A percentile compares a stretch with the other conserved stretches of the same genome.
Conservation (phyloP, 2,888 invertebrate species). For the Drosophila mettleri region DNA sequence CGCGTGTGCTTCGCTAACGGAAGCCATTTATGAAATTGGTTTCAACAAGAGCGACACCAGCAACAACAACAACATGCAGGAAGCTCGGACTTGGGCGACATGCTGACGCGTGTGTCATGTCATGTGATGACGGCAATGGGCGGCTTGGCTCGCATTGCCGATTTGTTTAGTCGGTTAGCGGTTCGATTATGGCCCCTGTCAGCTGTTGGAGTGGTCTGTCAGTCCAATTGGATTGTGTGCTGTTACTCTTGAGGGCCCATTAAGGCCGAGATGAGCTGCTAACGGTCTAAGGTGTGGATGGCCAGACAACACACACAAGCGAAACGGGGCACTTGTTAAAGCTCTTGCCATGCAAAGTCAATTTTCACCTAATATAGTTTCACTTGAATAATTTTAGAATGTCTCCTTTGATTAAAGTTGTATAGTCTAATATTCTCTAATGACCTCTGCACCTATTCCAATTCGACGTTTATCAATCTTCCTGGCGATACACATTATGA, state of each 20-base stretch:
- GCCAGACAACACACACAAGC: neutral
- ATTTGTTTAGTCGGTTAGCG: constrained; percentile 27
- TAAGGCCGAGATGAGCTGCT: constrained; percentile 42
- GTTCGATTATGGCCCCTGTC: constrained; percentile 51
- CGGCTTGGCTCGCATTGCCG: neutral
- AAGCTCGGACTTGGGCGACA: constrained; percentile 60
- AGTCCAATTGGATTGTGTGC: constrained; percentile 31
- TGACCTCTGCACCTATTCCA: neutral
- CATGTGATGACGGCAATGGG: constrained; percentile 49
- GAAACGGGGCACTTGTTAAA: constrained; percentile 6
- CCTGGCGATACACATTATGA: constrained; percentile 23
- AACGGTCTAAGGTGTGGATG: constrained; percentile 18
- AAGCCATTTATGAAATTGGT: constrained; percentile 78
- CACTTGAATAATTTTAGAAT: neutral
- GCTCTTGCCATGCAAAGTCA: constrained; percentile 2
- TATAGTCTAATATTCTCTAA: neutral
- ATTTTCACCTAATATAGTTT: neutral
- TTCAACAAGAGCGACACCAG: constrained; percentile 44
- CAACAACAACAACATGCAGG: constrained; percentile 34
- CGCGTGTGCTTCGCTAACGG: constrained; percentile 60
- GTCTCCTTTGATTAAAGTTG: neutral
- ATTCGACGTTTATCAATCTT: constrained; percentile 2
- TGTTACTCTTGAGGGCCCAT: constrained; percentile 40
- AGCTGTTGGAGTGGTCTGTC: constrained; percentile 39
- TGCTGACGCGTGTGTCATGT: constrained; percentile 53